Evolutionary conservation across 2,888 invertebrate species (phyloP).

Genomic region (Mayetiola destructor): DNA sequence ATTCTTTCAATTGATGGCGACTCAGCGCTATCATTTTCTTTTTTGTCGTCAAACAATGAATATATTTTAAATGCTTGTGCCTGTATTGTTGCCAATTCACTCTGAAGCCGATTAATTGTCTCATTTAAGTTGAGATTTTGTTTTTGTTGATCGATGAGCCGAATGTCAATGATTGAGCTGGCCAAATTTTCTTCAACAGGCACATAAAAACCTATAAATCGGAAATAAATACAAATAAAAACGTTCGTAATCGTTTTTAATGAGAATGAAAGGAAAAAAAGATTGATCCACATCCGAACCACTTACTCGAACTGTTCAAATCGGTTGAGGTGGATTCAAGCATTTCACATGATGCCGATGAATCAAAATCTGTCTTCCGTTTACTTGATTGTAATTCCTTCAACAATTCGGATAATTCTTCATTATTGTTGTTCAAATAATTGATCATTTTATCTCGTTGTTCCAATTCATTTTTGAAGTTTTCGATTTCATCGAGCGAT

Average conservation of each 20-base stretch:
- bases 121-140: background rate
- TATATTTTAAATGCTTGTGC: background rate
- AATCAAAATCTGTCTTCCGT: background rate
- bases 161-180: background rate
- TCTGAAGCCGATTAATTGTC: background rate
- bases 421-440: background rate
- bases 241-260: background rate
- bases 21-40: background rate
- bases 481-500: background rate
- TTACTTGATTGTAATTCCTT: background rate
- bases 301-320: background rate
- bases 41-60: background rate
- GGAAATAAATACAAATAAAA: background rate
- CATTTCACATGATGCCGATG: background rate
- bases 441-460: slow-evolving; percentile 2
- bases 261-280: background rate
- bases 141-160: background rate
- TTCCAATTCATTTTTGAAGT: background rate
- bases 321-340: background rate
- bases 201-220: background rate
- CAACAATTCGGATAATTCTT: background rate
- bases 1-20: background rate
- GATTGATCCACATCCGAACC: no score
- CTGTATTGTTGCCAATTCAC: background rate
- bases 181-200: background rate